Evolutionary conservation across 2,888 invertebrate species (phyloP), one percentile per base, ranked within the genome.

Genomic region (Micoletzkya japonica): DNA sequence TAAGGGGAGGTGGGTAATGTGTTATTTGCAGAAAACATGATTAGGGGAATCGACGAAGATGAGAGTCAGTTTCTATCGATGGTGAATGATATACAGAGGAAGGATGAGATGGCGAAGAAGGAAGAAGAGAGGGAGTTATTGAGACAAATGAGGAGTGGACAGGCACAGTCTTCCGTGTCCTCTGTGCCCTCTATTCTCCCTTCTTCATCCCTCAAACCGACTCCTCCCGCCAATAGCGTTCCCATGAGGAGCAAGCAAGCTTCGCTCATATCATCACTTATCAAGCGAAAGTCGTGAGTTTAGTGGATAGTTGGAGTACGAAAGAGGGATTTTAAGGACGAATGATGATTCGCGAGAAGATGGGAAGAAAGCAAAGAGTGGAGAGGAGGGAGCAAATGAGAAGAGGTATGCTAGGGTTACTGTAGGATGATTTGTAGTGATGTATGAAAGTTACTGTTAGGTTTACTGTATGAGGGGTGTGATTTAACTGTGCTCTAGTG

Each of bases 51-150:
- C 60, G 95, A 96, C 86, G 95, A 95, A 86, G 97, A 96, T 86
- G 97, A 97, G 88, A 92, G 94, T 0, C 92, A 94, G 75, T 97
- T 96, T 87, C 88, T 97, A 60, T 94, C 96, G 83, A 89, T 92
- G 71, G 93, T 97, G 2, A 94, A 81, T 59, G 61, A 76, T 4
- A 71, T 74, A 32, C 82, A 83, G 36, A 61, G 71, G 7, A 72
- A 74, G 14, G 76, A 76, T 20, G 75, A 77, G 54, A 57, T 57
- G 32, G 69, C 71, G 44, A 78, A 75, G 70, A 80, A 79, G 54
- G 24, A 76, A 57, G 75, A 67, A 32, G 63, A 63, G 10, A 54
- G n/a, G 26, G 34, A 10, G 7, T 3, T 60, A 26, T 7, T 60
- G 39, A 39, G 14, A 39, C 39, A 60, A 39, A 60, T 60, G 59